Base-by-base conservation (phyloP, 1,140 invertebrate species). In the Tribolium castaneum region DNA sequence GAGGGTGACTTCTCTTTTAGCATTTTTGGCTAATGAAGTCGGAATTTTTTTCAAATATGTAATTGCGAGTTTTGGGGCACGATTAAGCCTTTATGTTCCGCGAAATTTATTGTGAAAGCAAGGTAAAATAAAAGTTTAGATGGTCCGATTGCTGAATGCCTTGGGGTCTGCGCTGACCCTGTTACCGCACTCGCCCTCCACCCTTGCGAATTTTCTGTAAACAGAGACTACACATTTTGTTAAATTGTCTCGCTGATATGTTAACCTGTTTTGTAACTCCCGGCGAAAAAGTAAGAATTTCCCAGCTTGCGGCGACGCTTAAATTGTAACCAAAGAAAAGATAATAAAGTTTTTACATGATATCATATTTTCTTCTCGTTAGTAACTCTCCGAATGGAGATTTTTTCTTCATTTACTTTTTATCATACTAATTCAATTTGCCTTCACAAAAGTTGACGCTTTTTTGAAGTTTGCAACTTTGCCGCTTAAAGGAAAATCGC, bases 71-170 rank as follows among this genome's bases (percentile, higher is more conserved):
- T 45, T 45, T 45, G 39, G 5, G 39, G 39, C 7, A 56, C 34
- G 9, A 56, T 56, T 56, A 22, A 62, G 12, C 56, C 12, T 10
- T 56, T 19, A 19, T 19, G 16, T 19, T 19, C 16, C 16, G 16
- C 2, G 16, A 56, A 62, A 62, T 30, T 30, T 35, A 19, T 62
- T 19, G 52, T 35, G 56, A 62, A 35, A 34, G 22, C 10, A 12
- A 14, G 25, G 30, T 35, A 66, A 66, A 66, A 39, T 66, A 66
- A 66, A 66, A 66, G 25, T 66, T 66, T 35, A 66, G 25, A 66
- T 66, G 25, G 30, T 66, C n/a, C 10, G 59, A 66, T 66, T 66
- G 59, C 10, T 35, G 30, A 12, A 12, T 66, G 59, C 59, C 59
- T 66, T 66, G n/a, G 59, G 59, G 25, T 35, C 25, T 66, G 10